Evolutionary conservation across 2,888 invertebrate genomes (phyloP).

Genomic region (Nomada lathburiana): DNA sequence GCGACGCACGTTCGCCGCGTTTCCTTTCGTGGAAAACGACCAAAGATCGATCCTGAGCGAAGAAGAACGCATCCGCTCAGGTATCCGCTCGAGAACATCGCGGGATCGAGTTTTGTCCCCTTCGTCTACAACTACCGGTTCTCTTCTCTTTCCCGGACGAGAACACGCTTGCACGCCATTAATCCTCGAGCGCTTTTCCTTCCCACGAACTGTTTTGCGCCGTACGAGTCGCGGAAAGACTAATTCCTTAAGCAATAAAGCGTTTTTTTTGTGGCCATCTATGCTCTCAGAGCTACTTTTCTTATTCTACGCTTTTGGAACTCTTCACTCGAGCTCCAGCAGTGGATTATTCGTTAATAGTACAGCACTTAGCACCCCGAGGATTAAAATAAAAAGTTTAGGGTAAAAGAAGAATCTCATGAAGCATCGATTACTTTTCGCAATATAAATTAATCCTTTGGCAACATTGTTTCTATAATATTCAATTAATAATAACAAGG

Average conservation of each 20-base stretch:
- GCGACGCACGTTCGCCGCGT: slow-evolving; percentile 44
- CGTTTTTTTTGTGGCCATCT: not conserved
- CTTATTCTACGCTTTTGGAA: not conserved
- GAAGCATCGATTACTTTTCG: no score
- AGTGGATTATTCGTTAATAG: not conserved
- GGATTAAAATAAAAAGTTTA: no score
- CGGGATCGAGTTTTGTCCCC: slow-evolving; percentile 38
- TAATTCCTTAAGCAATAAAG: not conserved
- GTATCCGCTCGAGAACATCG: slow-evolving; percentile 46
- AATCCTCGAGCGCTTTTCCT: slow-evolving; percentile 34
- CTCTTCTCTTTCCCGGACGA: slow-evolving; percentile 11
- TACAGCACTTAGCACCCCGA: no score
- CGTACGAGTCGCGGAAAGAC: not conserved
- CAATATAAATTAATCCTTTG: no score
- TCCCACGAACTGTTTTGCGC: slow-evolving; percentile 29
- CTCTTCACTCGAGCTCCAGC: not conserved
- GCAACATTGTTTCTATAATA: not conserved
- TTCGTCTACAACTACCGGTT: slow-evolving; percentile 47
- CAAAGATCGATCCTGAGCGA: slow-evolving; percentile 38
- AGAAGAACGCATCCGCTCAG: slow-evolving; percentile 58
- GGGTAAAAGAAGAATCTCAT: no score
- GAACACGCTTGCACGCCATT: slow-evolving; percentile 30
- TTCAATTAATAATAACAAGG: not conserved
- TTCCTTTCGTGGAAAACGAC: slow-evolving; percentile 63
- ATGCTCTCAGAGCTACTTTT: not conserved